phyloP scores from a whole-genome alignment of 2,113 vertebrate species.

The Hiodon alosoides region DNA sequence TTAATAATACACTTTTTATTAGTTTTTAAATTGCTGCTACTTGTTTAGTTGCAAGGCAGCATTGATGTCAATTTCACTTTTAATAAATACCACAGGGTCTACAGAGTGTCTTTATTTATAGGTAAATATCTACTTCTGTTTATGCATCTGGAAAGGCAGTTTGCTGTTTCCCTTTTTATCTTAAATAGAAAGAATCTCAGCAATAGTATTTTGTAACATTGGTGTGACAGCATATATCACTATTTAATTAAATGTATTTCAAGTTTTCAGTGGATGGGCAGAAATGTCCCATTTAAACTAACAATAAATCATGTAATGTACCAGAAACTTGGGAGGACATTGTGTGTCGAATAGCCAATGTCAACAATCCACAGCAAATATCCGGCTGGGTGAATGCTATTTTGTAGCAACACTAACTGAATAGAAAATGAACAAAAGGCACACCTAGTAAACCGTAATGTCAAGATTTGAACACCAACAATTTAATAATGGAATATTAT shows the following conservation, averaged over 20 bases:
- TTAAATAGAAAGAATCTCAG: background rate
- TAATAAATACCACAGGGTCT: slow-evolving; percentile 45
- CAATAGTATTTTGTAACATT: background rate
- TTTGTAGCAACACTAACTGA: too few relatives aligned
- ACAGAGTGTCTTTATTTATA: slow-evolving; percentile 3
- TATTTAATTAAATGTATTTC: background rate
- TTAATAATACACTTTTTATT: background rate
- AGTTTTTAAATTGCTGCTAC: background rate
- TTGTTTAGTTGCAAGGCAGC: background rate
- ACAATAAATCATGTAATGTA: slow-evolving; percentile 11
- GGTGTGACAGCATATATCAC: background rate
- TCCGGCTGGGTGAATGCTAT: too few relatives aligned
- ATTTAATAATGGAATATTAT: background rate
- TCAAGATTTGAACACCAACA: background rate
- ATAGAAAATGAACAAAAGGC: too few relatives aligned
- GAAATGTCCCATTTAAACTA: too few relatives aligned
- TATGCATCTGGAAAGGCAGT: background rate
- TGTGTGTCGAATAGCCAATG: too few relatives aligned
- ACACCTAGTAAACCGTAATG: too few relatives aligned
- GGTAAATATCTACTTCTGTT: slow-evolving; percentile 14
- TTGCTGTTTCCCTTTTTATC: background rate
- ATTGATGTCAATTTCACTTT: background rate
- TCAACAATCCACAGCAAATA: too few relatives aligned
- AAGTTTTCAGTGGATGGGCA: too few relatives aligned
- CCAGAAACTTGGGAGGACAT: background rate